Percentiles rank a stretch among this genome's conserved stretches.
phyloP scores from a whole-genome alignment of 2,797 vertebrate species.

The Premnoplex brunnescens region DNA sequence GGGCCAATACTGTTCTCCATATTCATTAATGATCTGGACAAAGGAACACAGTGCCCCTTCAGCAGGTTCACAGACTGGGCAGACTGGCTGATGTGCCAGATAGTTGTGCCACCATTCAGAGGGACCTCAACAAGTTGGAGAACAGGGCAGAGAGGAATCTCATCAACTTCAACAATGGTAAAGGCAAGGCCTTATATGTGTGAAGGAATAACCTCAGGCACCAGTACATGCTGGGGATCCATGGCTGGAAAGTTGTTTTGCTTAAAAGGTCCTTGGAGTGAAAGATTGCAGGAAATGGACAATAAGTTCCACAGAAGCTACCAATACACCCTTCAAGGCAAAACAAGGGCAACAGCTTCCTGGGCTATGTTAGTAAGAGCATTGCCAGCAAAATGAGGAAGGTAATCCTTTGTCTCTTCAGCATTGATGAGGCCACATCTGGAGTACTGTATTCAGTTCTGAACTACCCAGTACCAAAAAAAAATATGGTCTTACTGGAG shows the following conservation, averaged over 20 bases:
- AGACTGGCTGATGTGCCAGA: background rate
- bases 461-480: background rate
- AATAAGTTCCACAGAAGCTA: background rate
- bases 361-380: background rate
- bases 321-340: background rate
- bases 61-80: background rate
- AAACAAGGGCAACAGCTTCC: background rate
- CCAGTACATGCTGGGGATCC: background rate
- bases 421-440: background rate
- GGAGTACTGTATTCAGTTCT: background rate
- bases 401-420: background rate
- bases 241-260: background rate
- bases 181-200: background rate
- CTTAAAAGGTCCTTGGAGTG: background rate
- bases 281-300: background rate
- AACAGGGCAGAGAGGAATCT: background rate
- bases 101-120: background rate
- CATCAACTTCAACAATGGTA: background rate
- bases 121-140: rapidly evolving
- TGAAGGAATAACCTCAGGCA: background rate
- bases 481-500: background rate
- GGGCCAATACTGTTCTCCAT: background rate
- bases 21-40: background rate
- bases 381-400: background rate
- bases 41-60: background rate